Evolutionary conservation across 2,888 invertebrate species (phyloP).

Genomic region (Drosophila picticornis): DNA sequence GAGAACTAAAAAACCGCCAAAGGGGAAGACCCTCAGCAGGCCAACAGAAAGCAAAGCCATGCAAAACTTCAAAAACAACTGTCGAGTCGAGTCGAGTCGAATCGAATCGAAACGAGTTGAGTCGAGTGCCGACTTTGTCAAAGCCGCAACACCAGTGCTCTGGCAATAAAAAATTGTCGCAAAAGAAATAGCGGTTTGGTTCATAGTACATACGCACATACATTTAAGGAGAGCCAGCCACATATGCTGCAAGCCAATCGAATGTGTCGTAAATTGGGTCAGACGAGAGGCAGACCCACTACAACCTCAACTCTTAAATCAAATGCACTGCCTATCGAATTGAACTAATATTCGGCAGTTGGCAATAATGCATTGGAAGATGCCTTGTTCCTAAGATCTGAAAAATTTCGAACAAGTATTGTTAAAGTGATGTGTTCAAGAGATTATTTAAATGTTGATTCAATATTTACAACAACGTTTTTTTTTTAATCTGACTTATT

Average conservation of each 20-base stretch:
- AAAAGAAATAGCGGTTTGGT: conserved; percentile 45
- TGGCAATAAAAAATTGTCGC: conserved; percentile 59
- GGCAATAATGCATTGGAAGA: neutral
- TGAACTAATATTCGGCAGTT: neutral
- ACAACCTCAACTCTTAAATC: conserved; percentile 45
- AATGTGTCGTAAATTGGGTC: conserved; percentile 77
- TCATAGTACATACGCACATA: neutral
- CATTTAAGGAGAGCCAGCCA: conserved; percentile 37
- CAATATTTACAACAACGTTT: neutral
- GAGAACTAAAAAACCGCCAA: conserved; percentile 20
- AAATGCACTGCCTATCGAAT: conserved; percentile 38
- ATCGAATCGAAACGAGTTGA: conserved; percentile 3
- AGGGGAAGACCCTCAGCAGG: neutral
- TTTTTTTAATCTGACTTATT: no score
- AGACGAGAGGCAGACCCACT: conserved; percentile 29
- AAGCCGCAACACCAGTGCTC: conserved; percentile 60
- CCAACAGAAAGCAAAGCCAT: conserved; percentile 47
- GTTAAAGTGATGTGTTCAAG: neutral
- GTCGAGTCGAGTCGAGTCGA: conserved; percentile 33
- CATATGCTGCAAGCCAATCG: conserved; percentile 69
- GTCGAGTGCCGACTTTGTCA: conserved; percentile 14
- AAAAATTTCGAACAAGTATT: neutral
- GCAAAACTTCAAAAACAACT: conserved; percentile 74
- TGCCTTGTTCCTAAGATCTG: neutral
- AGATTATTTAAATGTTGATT: neutral